Base-by-base conservation (phyloP, 1,140 invertebrate genomes). In the Oryzaephilus surinamensis region DNA sequence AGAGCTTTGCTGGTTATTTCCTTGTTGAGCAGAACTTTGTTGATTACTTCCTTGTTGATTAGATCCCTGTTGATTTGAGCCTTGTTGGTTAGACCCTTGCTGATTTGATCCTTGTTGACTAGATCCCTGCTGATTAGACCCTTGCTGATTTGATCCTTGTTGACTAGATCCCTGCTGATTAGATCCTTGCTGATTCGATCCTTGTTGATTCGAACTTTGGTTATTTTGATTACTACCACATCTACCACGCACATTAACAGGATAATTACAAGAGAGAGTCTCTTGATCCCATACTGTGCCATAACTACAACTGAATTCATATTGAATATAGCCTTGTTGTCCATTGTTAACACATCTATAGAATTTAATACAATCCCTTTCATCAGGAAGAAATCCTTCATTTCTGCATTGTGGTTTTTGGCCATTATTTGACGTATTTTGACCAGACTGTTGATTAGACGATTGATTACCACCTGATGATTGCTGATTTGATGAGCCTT, bases 291-390 rank as follows among this genome's bases (percentile, higher is more conserved):
- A 43, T 5, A 43, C 41, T n/a, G 24, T 31, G n/a, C 33, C 74
- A 37, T 73, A 67, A 2, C 72, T 73, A 57, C 77, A 81, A 14
- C 59, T 60, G 60, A 79, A 82, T 32, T 76, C 66, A 54, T 77
- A 75, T 50, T 67, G 69, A 17, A 49, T 67, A 47, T 65, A 78
- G 24, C 64, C 64, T 4, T 69, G 71, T 37, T 66, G 58, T 15
- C 70, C 71, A 46, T 72, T 68, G 46, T 74, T 67, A 2, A 77
- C 74, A 53, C 78, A 82, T 34, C 78, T 66, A 51, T 77, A 79
- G 51, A 82, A 83, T 50, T 72, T 75, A 32, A 66, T 64, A 46
- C 80, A 83, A 45, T 81, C 66, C 12, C 65, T 63, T 20, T 62
- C 51, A 50, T 79, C 67, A 5, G 67, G 64, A 42, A 72, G 60